Evolutionary conservation across 2,113 vertebrate genomes (phyloP).

Genomic region (Budorcas taxicolor): DNA sequence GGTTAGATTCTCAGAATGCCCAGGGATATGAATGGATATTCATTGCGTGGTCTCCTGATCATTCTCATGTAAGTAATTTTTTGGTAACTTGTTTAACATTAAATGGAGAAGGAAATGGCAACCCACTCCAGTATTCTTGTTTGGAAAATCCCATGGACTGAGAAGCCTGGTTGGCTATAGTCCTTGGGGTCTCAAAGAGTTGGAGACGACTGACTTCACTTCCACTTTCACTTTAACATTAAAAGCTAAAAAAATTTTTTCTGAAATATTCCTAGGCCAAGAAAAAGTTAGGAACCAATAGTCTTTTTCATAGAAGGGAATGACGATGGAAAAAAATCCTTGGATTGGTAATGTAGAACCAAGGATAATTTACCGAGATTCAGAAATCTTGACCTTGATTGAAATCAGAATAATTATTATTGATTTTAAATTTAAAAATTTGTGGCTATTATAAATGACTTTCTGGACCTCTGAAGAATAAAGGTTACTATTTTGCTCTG

Average conservation of each 20-base stretch:
- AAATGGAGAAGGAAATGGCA: background rate
- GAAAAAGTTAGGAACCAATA: background rate
- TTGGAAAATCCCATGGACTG: background rate
- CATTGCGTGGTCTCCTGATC: conserved; percentile 95
- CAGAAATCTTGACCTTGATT: conserved; percentile 41
- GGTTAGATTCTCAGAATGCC: conserved; percentile 94
- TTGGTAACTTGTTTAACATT: background rate
- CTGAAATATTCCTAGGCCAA: background rate
- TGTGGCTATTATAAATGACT: background rate
- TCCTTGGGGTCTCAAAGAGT: background rate
- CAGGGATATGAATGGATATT: conserved; percentile 97
- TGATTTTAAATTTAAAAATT: conserved; percentile 25
- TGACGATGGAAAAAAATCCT: background rate
- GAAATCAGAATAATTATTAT: conserved; percentile 17
- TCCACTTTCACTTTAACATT: conserved; percentile 15
- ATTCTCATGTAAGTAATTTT: conserved; percentile 87
- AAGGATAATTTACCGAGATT: background rate
- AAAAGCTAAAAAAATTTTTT: background rate
- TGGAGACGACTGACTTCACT: background rate
- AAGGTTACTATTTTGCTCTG: background rate
- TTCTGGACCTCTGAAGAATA: background rate
- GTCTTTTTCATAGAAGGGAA: background rate
- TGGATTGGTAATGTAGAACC: background rate
- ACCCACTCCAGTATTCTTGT: background rate
- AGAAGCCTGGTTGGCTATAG: background rate